phyloP scores from a whole-genome alignment of 2,797 vertebrate species.

The Microctenopoma lineatum region DNA sequence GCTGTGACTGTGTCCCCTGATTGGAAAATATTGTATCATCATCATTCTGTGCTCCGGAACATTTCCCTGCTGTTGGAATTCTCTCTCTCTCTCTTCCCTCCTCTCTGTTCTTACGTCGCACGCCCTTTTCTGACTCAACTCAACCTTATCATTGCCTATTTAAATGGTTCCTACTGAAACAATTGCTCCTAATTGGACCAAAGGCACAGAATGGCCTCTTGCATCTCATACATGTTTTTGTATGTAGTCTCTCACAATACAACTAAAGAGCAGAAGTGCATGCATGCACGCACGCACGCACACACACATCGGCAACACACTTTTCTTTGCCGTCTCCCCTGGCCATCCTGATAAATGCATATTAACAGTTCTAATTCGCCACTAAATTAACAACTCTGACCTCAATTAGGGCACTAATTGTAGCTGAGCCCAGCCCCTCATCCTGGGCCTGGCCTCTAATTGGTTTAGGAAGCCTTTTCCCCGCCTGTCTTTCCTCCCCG shows the following conservation, averaged over 20 bases:
- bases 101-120: conserved; percentile 31
- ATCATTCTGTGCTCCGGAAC: conserved; percentile 70
- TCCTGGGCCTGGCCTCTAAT: conserved; percentile 68
- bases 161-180: conserved; percentile 64
- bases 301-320: conserved; percentile 27
- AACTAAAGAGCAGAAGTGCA: conserved; percentile 28
- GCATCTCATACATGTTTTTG: conserved; percentile 70
- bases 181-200: conserved; percentile 79
- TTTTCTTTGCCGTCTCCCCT: conserved; percentile 78
- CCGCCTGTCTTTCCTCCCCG: conserved; percentile 6
- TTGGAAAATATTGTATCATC: conserved; percentile 72
- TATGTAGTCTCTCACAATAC: conserved; percentile 72
- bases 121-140: conserved; percentile 46
- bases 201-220: conserved; percentile 59
- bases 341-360: conserved; percentile 84
- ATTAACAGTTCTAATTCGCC: conserved; percentile 88
- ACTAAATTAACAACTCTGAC: conserved; percentile 88
- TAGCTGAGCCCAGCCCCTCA: conserved; percentile 68
- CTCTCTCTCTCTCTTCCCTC: conserved; percentile 9
- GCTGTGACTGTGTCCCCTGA: conserved; percentile 54
- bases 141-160: conserved; percentile 62
- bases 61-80: conserved; percentile 36
- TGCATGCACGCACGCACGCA: conserved; percentile 3
- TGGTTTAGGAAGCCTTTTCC: conserved; percentile 76
- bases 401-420: conserved; percentile 86